Evolutionary conservation across 2,888 invertebrate genomes (phyloP), one percentile per base, ranked within the genome.

Genomic region (Andrena haemorrhoa): DNA sequence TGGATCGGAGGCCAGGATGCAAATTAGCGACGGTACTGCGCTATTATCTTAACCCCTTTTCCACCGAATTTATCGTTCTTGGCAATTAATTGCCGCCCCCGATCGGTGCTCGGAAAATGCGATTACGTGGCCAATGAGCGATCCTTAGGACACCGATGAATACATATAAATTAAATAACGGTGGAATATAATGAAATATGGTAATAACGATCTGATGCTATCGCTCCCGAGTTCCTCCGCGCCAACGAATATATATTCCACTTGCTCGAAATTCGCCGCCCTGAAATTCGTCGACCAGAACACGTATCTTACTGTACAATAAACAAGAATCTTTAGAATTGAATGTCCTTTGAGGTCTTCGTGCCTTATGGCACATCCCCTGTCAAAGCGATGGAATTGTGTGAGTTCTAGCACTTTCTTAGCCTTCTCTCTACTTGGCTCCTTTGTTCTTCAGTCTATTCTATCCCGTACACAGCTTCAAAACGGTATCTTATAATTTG

Each of bases 11-110:
- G 76, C 61, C 47, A 56, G 64, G 74, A 71, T 63, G 88, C 82
- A 89, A 88, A 90, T 89, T 90, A 90, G 86, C 83, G 85, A 81
- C 83, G 83, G 84, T 71, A 77, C 73, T 64, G 75, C 80, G 85
- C 84, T 86, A 86, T 91, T 89, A 89, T 86, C 87, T 85, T 87
- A 87, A 88, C 89, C 88, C 88, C 85, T 88, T 85, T 77, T 72
- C 81, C 76, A 68, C 66, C 83, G 83, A 86, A 90, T 90, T 90
- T 89, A 90, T 88, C 84, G 88, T 86, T 82, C 76, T 64, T 73
- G 72, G 79, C 78, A 89, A 89, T 90, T 91, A 89, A 91, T 90
- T 85, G 84, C 80, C 47, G 75, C 64, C 58, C 53, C 75, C 75
- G 85, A 86, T 85, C 77, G 66, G 78, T 74, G 31, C 64, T 61